Conservation (phyloP, 2,113 vertebrate species). For the Drymodes brunneopygia region DNA sequence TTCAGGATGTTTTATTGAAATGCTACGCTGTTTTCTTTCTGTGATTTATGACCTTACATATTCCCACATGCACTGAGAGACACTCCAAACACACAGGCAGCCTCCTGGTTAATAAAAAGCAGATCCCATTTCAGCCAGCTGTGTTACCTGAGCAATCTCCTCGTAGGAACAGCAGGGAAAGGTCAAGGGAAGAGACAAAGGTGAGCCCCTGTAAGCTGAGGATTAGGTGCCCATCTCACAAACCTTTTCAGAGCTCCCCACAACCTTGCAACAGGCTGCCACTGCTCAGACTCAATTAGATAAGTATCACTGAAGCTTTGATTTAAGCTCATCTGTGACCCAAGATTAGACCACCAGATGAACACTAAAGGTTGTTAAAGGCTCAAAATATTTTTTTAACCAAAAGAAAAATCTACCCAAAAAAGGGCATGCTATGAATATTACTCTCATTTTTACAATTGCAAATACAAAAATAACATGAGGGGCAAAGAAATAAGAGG, state of each 20-base stretch:
- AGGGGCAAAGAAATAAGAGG: neutral
- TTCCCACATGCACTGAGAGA: constrained; percentile 5
- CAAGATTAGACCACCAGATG: neutral
- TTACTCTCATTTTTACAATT: neutral
- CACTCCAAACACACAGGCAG: neutral
- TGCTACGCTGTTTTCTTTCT: neutral
- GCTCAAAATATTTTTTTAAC: neutral
- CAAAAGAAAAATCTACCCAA: neutral
- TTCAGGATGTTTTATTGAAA: constrained; percentile 43
- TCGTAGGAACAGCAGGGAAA: neutral
- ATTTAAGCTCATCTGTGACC: neutral
- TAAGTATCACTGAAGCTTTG: neutral
- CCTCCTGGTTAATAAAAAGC: constrained; percentile 18
- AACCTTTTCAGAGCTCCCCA: neutral
- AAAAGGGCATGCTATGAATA: neutral
- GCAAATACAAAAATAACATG: neutral
- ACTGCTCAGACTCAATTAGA: neutral
- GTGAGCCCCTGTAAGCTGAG: neutral
- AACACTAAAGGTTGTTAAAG: neutral
- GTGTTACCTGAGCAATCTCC: neutral
- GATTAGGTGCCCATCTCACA: neutral
- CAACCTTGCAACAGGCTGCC: neutral
- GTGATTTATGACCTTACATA: constrained; percentile 22
- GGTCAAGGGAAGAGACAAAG: neutral
- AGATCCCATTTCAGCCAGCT: constrained; percentile 9